Base-by-base conservation (phyloP, 35 echinoderm and acorn worm genomes). In the Heliocidaris tuberculata region DNA sequence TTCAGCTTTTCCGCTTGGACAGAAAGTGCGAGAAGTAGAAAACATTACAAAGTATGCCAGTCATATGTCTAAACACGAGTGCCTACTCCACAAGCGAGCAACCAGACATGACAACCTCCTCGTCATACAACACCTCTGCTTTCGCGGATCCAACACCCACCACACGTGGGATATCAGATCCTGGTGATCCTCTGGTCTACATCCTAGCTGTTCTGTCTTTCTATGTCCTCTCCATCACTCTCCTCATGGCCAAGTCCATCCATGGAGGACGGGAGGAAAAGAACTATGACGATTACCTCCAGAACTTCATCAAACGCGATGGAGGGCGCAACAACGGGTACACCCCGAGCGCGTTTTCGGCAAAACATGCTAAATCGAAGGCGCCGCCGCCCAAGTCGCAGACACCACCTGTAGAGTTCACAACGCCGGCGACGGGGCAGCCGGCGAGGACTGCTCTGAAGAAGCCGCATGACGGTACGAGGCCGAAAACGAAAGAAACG, bases 241-340 rank as follows among this genome's bases (percentile, higher is more conserved):
- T 96, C 30, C 85, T 96, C 6, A 96, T 96, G 95, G 60, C 93
- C n/a, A 96, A 96, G 29, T 96, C 95, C 13, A 94, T 96, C 30
- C 95, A 96, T 32, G 92, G 93, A 15, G 90, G 93, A 27, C 78
- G 91, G 6, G 48, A 47, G 10, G 95, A 94, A n/a, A 93, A 59
- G 50, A 59, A 93, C 24, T 93, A 93, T 31, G 91, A 93, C 8
- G 31, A 93, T 31, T 93, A 93, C 50, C 48, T 48, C n/a, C 91
- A 93, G 47, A 93, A 50, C 27, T 93, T 93, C 50, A 93, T 93
- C 29, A 93, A 93, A n/a, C 48, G 47, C 4, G 91, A 93, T 11
- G 91, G 47, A 30, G 49, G 91, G 6, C 48, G 50, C 24, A 15
- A 48, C 16, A 13, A 31, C 91, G 91, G 91, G 11, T 93, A 93